Evolutionary conservation across 2,113 vertebrate genomes (phyloP), one percentile per base, ranked within the genome.

Genomic region (Pionites leucogaster): DNA sequence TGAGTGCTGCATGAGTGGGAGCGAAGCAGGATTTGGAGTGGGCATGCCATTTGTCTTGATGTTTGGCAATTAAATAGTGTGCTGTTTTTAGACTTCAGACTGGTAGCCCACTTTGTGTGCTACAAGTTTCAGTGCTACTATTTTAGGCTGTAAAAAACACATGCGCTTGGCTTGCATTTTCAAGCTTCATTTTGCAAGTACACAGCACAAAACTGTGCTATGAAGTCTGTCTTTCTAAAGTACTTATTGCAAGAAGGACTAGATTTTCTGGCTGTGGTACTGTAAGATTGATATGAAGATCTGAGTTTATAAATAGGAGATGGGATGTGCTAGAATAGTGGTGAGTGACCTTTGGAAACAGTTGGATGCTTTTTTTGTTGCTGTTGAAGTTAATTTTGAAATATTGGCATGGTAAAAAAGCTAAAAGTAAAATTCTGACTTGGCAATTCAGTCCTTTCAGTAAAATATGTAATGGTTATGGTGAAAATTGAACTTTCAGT

Each of bases 321-420:
- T 79, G 80, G 70, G 87, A 88, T 93, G 82, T 88, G 85, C 96
- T 96, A 90, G 87, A 88, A 91, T 88, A 93, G 93, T 88, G 46
- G 41, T 92, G 92, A 94, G 68, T 96, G 95, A 97, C 94, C 94
- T 96, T 94, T 96, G 85, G 90, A 93, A 90, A 82, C 90, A 92
- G 90, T 95, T 85, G 87, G 85, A 88, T 94, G 68, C 37, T 72
- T 82, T 93, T 95, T 90, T 82, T 93, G 57, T 79, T 87, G 50
- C 71, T 86, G 85, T 67, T 94, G 63, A 90, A 86, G 49, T 92
- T 89, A 4, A 64, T 94, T 95, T 91, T 96, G 65, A 87, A 91
- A 78, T 82, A 88, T 7, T 70, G 42, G 24, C 0, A 0, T 2
- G 6, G n/a, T 90, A 81, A 59, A 88, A 83, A 81, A 68, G 9